These are phyloP conservation scores for Drosophila pruinosa DNA, from an alignment of 1,140 invertebrate species.

Conservation along the genomic window DNA sequence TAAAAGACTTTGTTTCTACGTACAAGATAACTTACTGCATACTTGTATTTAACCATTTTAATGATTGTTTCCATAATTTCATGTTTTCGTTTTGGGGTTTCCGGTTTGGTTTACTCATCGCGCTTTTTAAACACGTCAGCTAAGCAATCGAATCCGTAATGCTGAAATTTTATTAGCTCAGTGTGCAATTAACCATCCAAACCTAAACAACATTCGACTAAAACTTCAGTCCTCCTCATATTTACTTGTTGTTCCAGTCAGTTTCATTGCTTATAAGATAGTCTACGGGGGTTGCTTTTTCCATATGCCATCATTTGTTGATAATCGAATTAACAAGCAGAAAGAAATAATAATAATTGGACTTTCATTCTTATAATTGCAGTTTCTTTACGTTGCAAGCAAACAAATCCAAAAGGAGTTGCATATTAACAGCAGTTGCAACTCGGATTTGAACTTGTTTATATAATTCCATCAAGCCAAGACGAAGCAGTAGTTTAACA, in stretches of 20 bases:
- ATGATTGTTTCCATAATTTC: slow-evolving; percentile 26
- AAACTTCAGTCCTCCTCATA: slow-evolving; percentile 18
- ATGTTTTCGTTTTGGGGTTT: slow-evolving; percentile 15
- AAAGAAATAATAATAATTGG: neutral
- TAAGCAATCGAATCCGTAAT: slow-evolving; percentile 10
- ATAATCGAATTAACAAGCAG: slow-evolving; percentile 18
- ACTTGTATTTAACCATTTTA: slow-evolving; percentile 19
- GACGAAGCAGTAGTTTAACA: slow-evolving; percentile 36
- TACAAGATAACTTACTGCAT: neutral
- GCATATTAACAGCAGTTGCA: slow-evolving; percentile 56
- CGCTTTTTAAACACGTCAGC: slow-evolving; percentile 32
- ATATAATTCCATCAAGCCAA: slow-evolving; percentile 52
- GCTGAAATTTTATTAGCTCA: slow-evolving; percentile 18
- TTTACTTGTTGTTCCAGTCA: slow-evolving; percentile 15
- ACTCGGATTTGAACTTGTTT: slow-evolving; percentile 75
- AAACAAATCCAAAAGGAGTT: slow-evolving; percentile 54
- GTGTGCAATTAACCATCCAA: slow-evolving; percentile 23
- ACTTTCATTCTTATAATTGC: slow-evolving; percentile 25
- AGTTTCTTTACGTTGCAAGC: slow-evolving; percentile 61
- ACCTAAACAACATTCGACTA: slow-evolving; percentile 33
- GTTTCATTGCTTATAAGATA: slow-evolving; percentile 2
- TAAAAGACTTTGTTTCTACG: neutral
- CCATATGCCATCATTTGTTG: slow-evolving; percentile 15
- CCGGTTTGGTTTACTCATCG: slow-evolving; percentile 31
- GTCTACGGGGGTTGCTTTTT: slow-evolving; percentile 8